A percentile compares a stretch with the other conserved stretches of the same genome.
Evolutionary conservation across 2,113 vertebrate species (phyloP).

Genomic region (Eupsittula cactorum): DNA sequence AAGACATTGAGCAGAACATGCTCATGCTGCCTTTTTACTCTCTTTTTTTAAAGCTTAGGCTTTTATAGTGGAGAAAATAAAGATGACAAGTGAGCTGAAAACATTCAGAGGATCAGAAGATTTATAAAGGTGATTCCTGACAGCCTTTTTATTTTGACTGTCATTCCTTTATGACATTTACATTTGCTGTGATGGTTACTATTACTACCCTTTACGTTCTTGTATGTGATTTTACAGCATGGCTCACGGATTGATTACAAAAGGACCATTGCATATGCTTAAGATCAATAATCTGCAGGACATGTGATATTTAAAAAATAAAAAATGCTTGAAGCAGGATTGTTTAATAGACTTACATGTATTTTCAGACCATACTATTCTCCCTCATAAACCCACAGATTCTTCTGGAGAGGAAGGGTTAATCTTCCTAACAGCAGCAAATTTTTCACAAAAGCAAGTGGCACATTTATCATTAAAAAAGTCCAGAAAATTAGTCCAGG

Average conservation of each 20-base stretch:
- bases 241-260: background rate
- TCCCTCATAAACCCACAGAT: background rate
- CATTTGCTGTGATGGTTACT: background rate
- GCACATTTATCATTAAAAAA: accelerated
- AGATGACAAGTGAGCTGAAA: background rate
- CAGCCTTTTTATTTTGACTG: background rate
- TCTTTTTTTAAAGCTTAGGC: background rate
- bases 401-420: background rate
- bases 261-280: background rate
- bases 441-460: background rate
- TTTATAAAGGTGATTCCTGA: background rate
- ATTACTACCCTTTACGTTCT: background rate
- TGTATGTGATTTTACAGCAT: background rate
- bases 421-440: background rate
- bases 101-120: background rate
- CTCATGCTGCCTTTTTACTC: background rate
- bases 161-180: background rate
- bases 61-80: background rate
- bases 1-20: background rate
- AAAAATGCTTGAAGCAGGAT: background rate
- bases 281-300: background rate
- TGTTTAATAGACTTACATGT: background rate
- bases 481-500: background rate
- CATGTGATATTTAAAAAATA: background rate
- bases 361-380: background rate